phyloP scores from a whole-genome alignment of 2,113 vertebrate genomes.

The Diadophis punctatus region DNA sequence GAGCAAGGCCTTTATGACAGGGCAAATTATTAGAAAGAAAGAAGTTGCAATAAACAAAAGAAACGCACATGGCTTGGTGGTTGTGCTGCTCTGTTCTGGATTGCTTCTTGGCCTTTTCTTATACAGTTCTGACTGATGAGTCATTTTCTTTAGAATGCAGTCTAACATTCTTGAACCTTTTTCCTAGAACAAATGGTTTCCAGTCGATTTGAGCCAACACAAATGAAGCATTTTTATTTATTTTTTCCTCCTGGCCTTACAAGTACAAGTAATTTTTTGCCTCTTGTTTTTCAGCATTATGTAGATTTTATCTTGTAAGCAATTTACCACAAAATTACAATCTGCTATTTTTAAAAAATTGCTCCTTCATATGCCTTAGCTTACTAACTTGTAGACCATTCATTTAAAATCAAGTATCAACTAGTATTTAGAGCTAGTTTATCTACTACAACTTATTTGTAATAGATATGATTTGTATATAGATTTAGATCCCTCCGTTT shows the following conservation, averaged over 20 bases:
- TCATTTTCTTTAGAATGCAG: background rate
- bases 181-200: background rate
- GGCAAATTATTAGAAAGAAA: background rate
- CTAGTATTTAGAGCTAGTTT: background rate
- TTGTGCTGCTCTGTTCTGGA: background rate
- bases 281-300: background rate
- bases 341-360: background rate
- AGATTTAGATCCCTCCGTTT: background rate
- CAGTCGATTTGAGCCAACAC: background rate
- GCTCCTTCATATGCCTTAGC: background rate
- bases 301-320: background rate
- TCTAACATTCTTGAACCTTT: background rate
- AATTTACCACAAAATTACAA: background rate
- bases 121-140: background rate
- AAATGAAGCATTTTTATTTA: background rate
- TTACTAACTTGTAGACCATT: background rate
- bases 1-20: background rate
- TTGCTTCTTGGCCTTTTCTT: background rate
- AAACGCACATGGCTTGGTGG: background rate
- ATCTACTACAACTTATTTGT: background rate
- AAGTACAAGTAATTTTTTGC: background rate
- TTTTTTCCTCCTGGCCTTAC: background rate
- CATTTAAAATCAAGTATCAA: background rate
- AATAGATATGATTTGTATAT: background rate
- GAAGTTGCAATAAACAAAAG: background rate